Evolutionary conservation across 2,113 vertebrate species (phyloP), one percentile per base, ranked within the genome.

Genomic region (Cervus canadensis): DNA sequence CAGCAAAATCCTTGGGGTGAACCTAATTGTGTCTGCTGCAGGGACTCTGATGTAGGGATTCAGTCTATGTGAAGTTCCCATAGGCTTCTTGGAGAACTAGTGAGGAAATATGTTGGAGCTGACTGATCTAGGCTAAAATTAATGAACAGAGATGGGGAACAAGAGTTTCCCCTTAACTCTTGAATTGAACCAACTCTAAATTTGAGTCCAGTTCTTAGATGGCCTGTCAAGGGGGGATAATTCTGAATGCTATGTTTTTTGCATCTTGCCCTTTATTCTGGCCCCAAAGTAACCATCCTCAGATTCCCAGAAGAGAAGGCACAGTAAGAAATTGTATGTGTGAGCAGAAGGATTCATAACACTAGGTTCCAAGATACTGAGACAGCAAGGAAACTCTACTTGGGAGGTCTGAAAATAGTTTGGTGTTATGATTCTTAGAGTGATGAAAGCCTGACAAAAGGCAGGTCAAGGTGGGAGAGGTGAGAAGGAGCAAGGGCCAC

Each of bases 1-100:
- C 17, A 93, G 67, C 83, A 56, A 93, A 91, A 76, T 92, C 60
- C 45, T 71, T 15, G 59, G 52, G 81, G 64, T 71, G 23, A 33
- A 52, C 50, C 81, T 79, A 91, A 97, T 84, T 48, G 16, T 52
- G 33, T 95, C 59, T 57, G 33, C 19, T 71, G 50, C 43, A 84
- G 25, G 71, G 82, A 91, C 85, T 95, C 87, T 92, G 87, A 95
- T 25, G 15, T 4, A 85, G 91, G 90, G 28, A 28, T 93, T 97
- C 67, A 93, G 88, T 96, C 95, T 97, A 56, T 67, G 26, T 84
- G 84, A 94, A 76, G 82, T 97, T 83, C 83, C 93, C 12, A 36
- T 28, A 88, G 85, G 6, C 52, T 97, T 92, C 19, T 71, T 74
- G 40, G 86, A 88, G 90, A 78, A 36, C 54, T 71, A 76, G 78